Conservation (phyloP, 2,888 invertebrate species). For the Pycnomerus fuliginosus region DNA sequence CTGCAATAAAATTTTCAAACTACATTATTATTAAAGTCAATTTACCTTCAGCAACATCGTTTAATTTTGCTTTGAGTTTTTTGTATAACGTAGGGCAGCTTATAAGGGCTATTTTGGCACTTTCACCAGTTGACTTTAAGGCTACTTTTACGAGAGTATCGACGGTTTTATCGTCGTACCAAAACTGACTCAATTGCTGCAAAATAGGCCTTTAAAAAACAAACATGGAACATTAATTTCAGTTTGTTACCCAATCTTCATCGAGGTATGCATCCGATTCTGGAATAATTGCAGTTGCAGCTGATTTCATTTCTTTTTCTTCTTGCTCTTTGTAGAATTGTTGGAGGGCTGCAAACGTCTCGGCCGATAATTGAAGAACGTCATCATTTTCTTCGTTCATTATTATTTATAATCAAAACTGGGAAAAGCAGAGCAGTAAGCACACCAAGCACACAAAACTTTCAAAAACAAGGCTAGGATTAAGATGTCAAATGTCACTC, state of each 20-base stretch:
- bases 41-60: conserved; percentile 35
- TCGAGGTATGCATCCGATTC: conserved; percentile 59
- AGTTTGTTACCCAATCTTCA: conserved; percentile 74
- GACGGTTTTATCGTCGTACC: conserved; percentile 87
- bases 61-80: conserved; percentile 58
- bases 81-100: conserved; percentile 87
- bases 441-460: no score
- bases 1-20: conserved; percentile 30
- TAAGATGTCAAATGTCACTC: no score
- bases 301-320: conserved; percentile 60
- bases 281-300: conserved; percentile 29
- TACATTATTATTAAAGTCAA: conserved; percentile 32
- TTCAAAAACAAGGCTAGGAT: no score
- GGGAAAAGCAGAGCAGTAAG: no score
- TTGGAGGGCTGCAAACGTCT: conserved; percentile 71
- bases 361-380: conserved; percentile 64
- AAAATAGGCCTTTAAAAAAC: conserved; percentile 36
- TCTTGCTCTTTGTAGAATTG: conserved; percentile 76
- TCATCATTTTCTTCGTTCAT: conserved; percentile 66
- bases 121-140: no score
- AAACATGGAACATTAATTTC: neutral
- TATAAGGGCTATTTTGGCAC: conserved; percentile 73
- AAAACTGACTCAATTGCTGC: conserved; percentile 96
- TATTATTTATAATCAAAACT: no score
- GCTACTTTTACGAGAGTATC: conserved; percentile 68